Base-by-base conservation (phyloP, 2,888 invertebrate species). In the Malthinus flaveolus region DNA sequence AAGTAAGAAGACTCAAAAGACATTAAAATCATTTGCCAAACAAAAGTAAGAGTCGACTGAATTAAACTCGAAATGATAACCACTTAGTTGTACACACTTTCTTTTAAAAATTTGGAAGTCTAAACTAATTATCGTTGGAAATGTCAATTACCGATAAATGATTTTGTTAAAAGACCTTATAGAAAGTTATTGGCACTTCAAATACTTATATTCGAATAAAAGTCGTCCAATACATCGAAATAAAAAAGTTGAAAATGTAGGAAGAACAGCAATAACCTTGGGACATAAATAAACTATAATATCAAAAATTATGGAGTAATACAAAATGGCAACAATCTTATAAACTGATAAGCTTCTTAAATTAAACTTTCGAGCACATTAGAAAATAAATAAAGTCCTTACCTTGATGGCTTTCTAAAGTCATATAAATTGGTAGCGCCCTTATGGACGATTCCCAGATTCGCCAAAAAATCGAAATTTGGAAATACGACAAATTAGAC, bases 391-490 rank as follows among this genome's bases (percentile, higher is more conserved):
- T 61, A 45, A 53, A 69, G 42, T 23, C 13, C 88, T 88, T 79
- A 93, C 93, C 92, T 90, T 86, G 89, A 85, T 85, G 88, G 88
- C 88, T 90, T 91, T 88, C 91, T 92, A 92, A 93, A 93, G 92
- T 93, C 93, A 93, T 93, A 93, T 93, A 93, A 93, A 90, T 91
- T 85, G 87, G 86, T 90, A 88, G 86, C 90, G 89, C 90, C 90
- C 90, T 86, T 84, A 84, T 87, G 89, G 90, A 89, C 89, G 90
- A 85, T 81, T 81, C 81, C 82, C 65, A 68, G 61, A 60, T 62
- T 66, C 47, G 57, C 53, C 39, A 61, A 60, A 56, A 60, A 51
- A 49, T 46, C 54, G 46, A 50, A 35, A 49, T 37, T 34, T 23
- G 5, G 42, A 15, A 46, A 34, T 13, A 47, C 39, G n/a, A 46